Base-by-base conservation (phyloP, 2,113 vertebrate genomes). In the Polypterus senegalus region DNA sequence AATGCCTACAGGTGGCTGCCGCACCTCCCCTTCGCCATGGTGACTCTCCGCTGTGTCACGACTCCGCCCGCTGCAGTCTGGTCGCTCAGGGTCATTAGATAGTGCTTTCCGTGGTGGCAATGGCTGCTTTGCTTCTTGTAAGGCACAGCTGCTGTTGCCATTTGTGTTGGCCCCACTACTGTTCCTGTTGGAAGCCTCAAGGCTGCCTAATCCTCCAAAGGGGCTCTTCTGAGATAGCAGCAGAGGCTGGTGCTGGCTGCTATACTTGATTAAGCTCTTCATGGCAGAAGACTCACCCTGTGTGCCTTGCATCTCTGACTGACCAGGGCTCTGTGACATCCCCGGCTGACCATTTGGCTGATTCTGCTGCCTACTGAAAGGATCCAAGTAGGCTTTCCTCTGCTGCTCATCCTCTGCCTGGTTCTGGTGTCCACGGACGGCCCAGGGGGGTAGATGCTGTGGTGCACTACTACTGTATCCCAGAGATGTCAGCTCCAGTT, bases 231-330 rank as follows among this genome's bases (percentile, higher is more conserved):
- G 93, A 44, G 92, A 90, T 7, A 90, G 85, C 0, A 88, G 89
- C 69, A 94, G 87, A 1, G 92, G 91, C 69, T 92, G 93, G 68
- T 88, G 92, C 73, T 94, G 93, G 74, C 82, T 92, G 84, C 93
- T 97, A 79, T 98, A 98, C 65, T 96, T 94, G 4, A 98, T 84
- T 65, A 98, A 79, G 77, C 81, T 94, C 77, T 95, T 96, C 90
- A 97, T 96, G 75, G 94, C 93, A 0, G 89, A 94, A 48, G 84
- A 88, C 71, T 97, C 93, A 0, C 83, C 89, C 0, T 92, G 85
- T 3, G 84, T 82, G 0, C 74, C 68, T 4, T 91, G 80, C 66
- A 88, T 77, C 63, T 95, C 92, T 74, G 89, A 87, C 55, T 9
- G 61, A 57, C 67, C 65, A 55, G 45, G 74, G 65, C 61, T 65